phyloP scores from a whole-genome alignment of 2,113 vertebrate species.

The Poeciliopsis retropinna region DNA sequence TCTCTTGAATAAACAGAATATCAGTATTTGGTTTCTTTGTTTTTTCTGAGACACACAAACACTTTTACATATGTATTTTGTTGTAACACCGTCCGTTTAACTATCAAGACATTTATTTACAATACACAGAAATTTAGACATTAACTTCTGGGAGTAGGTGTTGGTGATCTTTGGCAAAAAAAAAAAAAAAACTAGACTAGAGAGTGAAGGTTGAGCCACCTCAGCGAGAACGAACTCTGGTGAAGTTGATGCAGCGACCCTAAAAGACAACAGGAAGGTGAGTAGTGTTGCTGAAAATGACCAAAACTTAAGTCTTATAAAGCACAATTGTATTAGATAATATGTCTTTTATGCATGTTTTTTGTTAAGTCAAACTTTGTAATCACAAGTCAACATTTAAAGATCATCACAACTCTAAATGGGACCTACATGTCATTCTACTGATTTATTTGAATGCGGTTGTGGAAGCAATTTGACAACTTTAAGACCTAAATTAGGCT shows the following conservation, averaged over 20 bases:
- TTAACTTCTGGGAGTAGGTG: neutral
- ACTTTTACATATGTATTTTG: neutral
- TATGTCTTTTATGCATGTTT: neutral
- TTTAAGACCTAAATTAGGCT: too few species aligned
- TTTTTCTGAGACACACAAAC: conserved; percentile 8
- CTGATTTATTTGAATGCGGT: too few species aligned
- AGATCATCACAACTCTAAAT: neutral
- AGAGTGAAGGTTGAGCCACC: conserved; percentile 12
- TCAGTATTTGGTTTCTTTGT: conserved; percentile 1
- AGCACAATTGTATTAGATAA: neutral
- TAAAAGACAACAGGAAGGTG: conserved; percentile 39
- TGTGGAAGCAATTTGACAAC: too few species aligned
- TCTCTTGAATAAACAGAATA: conserved; percentile 65
- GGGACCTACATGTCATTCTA: too few species aligned
- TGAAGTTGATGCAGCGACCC: conserved; percentile 83
- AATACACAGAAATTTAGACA: conserved; percentile 5
- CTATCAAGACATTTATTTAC: conserved; percentile 62
- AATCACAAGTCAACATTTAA: neutral
- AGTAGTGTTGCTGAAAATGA: neutral
- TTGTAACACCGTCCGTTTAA: neutral
- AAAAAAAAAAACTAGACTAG: neutral
- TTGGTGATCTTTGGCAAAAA: conserved; percentile 13
- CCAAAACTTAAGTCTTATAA: neutral
- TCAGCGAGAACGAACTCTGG: conserved; percentile 69
- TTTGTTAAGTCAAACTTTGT: neutral